Evolutionary conservation across 2,797 vertebrate genomes (phyloP), one percentile per base, ranked within the genome.

Genomic region (Centropyge bicolor): DNA sequence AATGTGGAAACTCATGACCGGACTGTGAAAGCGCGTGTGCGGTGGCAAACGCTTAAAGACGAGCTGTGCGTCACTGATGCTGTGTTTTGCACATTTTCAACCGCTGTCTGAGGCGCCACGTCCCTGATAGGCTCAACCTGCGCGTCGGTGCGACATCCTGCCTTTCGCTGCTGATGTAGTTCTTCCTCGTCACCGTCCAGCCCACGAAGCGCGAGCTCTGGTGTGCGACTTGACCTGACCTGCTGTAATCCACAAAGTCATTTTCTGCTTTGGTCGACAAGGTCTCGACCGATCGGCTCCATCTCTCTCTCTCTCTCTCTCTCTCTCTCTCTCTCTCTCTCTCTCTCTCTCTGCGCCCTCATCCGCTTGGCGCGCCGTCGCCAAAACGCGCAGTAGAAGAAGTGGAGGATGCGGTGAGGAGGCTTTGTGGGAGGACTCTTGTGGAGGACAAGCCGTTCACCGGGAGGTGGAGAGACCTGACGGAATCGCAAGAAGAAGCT

Each of bases 201-300:
- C 19, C 31, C 45, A 8, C 66, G 13, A 12, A 19, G 54, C 62
- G 46, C 66, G 27, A 45, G 64, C 43, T 62, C 36, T 59, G 69
- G 61, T 8, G 51, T 55, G 27, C 73, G 57, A 60, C 65, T 72
- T 65, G 63, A 71, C 72, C 61, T 35, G 77, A 82, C 60, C 70
- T 40, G 66, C 6, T 59, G 10, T 87, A 86, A 89, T 87, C 82
- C 87, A 22, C 55, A 57, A 35, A 83, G 63, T 75, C 74, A 57
- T 67, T 70, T 77, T 67, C 27, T 80, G 31, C 78, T 75, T 82
- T 41, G 61, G 49, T 68, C 74, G 63, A 84, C 88, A 61, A 85
- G 83, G 74, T 82, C 80, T 76, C 40, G 49, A 19, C 72, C 56
- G 84, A 77, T 84, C 74, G 13, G 27, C 73, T 62, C 74, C 70